Conservation (phyloP, 2,888 invertebrate species). For the Clanis bilineata region DNA sequence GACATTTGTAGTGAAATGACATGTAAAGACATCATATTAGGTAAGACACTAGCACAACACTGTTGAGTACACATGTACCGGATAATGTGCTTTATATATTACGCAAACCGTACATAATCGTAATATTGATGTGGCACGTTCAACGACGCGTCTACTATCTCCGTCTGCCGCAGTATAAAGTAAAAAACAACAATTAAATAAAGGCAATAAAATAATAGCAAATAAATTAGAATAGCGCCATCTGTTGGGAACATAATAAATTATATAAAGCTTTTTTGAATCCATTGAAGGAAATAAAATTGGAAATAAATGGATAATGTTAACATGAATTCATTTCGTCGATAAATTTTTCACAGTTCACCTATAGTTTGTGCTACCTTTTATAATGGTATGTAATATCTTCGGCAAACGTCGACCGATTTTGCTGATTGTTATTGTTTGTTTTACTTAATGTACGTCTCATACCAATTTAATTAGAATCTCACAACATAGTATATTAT, state of each 20-base stretch:
- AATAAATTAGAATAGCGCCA: not conserved
- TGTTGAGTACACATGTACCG: slow-evolving; percentile 27
- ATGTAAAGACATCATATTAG: not conserved
- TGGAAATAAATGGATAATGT: too few relatives aligned
- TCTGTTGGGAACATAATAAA: not conserved
- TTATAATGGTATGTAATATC: too few relatives aligned
- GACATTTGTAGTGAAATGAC: not conserved
- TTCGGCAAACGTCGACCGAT: too few relatives aligned
- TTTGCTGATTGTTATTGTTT: too few relatives aligned
- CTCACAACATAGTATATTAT: too few relatives aligned
- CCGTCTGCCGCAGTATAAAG: slow-evolving; percentile 58
- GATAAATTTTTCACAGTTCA: too few relatives aligned
- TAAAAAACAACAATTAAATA: slow-evolving; percentile 27
- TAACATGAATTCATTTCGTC: too few relatives aligned
- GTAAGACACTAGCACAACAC: slow-evolving; percentile 30
- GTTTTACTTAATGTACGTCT: too few relatives aligned
- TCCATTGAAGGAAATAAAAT: too few relatives aligned
- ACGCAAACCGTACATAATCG: slow-evolving; percentile 61
- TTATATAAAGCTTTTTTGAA: not conserved
- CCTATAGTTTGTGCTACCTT: too few relatives aligned
- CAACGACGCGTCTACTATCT: slow-evolving; percentile 63
- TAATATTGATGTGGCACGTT: slow-evolving; percentile 75
- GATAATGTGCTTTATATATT: slow-evolving; percentile 27
- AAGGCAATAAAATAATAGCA: not conserved
- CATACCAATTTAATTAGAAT: too few relatives aligned